Base-by-base conservation (phyloP, 2,113 vertebrate genomes). In the Oenanthe oenanthe region DNA sequence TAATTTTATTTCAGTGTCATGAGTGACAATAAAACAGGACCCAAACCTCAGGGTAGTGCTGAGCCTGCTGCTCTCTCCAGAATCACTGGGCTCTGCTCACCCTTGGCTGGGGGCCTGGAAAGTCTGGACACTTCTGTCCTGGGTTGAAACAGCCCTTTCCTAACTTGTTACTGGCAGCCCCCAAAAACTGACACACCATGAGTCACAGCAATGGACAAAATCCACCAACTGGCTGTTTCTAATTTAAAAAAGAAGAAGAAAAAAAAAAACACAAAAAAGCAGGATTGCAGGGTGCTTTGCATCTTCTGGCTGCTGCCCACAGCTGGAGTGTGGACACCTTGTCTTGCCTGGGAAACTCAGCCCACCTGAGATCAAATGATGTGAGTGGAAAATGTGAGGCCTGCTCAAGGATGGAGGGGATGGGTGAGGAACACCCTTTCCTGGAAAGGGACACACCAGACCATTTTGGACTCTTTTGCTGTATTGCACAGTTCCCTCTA, bases 401-500 rank as follows among this genome's bases (percentile, higher is more conserved):
- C 53, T 82, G 24, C 32, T n/a, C 22, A 57, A 87, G 74, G 63
- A 70, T 48, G 38, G 77, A 66, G 50, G 26, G 43, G 38, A 36
- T 3, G 50, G 42, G 24, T 53, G 72, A 88, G 78, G 31, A 85
- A 48, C 87, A 73, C 10, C 19, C 56, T 73, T 95, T 92, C 71
- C 83, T 88, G 88, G 51, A 80, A 76, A 51, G 75, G 67, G 47
- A 26, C 51, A 40, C 71, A 50, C 24, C 34, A 45, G 10, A 7
- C 8, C 45, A 1, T 76, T 91, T 88, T 20, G 42, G 77, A 31
- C 13, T 1, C 0, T 9, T 62, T 87, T 92, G 53, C 42, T 63
- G 8, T 58, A 96, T 48, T 93, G 51, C 90, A 85, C n/a, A 29
- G 89, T 96, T 94, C 93, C 96, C 94, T 96, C 89, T 94, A 70